Base-by-base conservation (phyloP, 2,888 invertebrate genomes). In the Lampropteryx suffumata region DNA sequence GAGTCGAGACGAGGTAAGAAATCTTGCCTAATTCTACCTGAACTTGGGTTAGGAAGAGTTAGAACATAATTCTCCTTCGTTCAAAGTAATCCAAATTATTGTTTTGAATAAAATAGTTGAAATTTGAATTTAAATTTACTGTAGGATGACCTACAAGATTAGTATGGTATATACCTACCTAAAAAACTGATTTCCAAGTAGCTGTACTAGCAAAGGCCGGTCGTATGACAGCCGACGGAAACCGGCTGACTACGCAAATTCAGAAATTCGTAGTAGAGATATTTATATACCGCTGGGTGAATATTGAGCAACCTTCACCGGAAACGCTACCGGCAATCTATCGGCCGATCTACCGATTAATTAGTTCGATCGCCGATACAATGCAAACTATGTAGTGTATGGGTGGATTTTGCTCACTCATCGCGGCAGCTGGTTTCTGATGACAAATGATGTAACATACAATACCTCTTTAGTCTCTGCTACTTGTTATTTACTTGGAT, bases 271-370 rank as follows among this genome's bases (percentile, higher is more conserved):
- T 24, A 42, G 41, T 46, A 42, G 37, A 49, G 49, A 70, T 70
- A 64, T 64, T 67, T 69, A 71, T 74, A 76, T 71, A 73, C 73
- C 64, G 67, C 67, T 67, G 69, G 71, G 74, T 82, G 84, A 80
- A 84, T 86, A 85, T 84, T 82, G 84, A 83, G 76, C 80, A 84
- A 83, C 86, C 79, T 79, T 81, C 84, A 77, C 89, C 88, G 90
- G 90, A 90, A 89, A 84, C 67, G 87, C 84, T 84, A 82, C 86
- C 71, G 85, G 79, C 79, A 82, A 90, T 89, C 89, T 81, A 81
- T 73, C 73, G 62, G 64, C 61, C 80, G 82, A 89, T 89, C 88
- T 86, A 77, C 76, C 82, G 84, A 83, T 88, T 89, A 89, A 90
- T 90, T 90, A 86, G 84, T 79, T 75, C 72, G 83, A 85, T 88